A percentile compares a stretch with the other conserved stretches of the same genome.
Conservation (phyloP, 2,888 invertebrate genomes). For the Eristalis intricaria region DNA sequence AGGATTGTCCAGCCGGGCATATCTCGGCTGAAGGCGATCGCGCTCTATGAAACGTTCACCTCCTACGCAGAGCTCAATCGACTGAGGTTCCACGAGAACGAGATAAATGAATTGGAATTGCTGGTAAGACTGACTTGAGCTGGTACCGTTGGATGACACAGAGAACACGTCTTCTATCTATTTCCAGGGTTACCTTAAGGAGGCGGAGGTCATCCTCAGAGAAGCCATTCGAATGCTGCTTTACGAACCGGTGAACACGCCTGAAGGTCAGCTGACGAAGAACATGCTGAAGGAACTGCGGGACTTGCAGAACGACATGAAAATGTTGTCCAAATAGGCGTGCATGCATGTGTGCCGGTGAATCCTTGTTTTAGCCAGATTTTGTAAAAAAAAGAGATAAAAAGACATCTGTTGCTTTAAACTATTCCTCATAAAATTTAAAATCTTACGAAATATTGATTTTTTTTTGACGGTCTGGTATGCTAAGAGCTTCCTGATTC, state of each 20-base stretch:
- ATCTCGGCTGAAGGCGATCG: constrained; percentile 84
- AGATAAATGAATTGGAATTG: constrained; percentile 74
- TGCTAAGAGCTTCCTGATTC: too few species aligned
- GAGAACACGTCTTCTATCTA: not conserved
- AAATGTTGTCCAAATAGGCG: constrained; percentile 58
- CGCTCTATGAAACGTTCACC: constrained; percentile 88
- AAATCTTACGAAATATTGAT: too few species aligned
- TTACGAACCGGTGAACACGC: constrained; percentile 87
- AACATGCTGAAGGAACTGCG: constrained; percentile 86
- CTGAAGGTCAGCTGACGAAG: constrained; percentile 87
- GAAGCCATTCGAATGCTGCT: constrained; percentile 86
- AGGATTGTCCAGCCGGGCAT: constrained; percentile 85
- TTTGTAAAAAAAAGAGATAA: too few species aligned
- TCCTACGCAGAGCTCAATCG: constrained; percentile 84
- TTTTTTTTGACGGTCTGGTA: too few species aligned
- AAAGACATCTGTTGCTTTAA: not conserved
- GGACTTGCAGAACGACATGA: constrained; percentile 83
- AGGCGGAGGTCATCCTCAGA: constrained; percentile 84
- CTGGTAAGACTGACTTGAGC: constrained; percentile 69
- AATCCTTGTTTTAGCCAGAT: not conserved
- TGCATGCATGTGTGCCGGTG: not conserved
- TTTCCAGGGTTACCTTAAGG: constrained; percentile 82
- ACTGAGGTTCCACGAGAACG: constrained; percentile 76
- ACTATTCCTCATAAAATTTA: too few species aligned
- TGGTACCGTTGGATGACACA: too few species aligned